Evolutionary conservation across 1,140 invertebrate species (phyloP), one percentile per base, ranked within the genome.

Genomic region (Vanessa atalanta): DNA sequence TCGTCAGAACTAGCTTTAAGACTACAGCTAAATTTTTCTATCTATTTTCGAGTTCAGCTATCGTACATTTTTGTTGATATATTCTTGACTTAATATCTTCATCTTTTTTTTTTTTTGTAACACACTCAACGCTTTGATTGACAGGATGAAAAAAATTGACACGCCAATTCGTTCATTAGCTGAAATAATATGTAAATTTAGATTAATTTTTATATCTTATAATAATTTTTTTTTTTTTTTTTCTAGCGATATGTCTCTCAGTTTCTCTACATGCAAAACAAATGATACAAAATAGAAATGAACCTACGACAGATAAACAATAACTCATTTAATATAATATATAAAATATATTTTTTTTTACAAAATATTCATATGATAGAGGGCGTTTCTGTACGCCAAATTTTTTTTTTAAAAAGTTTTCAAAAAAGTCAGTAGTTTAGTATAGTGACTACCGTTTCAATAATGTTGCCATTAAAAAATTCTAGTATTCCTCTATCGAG

Each of bases 241-340:
- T 78, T 85, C 88, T 89, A 88, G 82, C 86, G 87, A 88, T 90
- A 90, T 88, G 88, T 90, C 75, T 90, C 83, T 83, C 83, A 85
- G 85, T 80, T 87, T 83, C 69, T 78, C 84, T 87, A 88, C 82
- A 85, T 85, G 86, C 86, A 61, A 69, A 85, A 87, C 82, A 77
- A 70, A 81, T 80, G 79, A 83, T 71, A 84, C 83, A 81, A 81
- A 86, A 82, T 81, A 79, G 79, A 84, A 82, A 82, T 65, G 79
- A 85, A 85, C 77, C 83, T 85, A 88, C 82, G 77, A 80, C 77
- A 84, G 79, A 73, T 76, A 85, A 86, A 84, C 69, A 72, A 86
- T 81, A 85, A 79, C 75, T 77, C 73, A 43, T 69, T 85, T 67
- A 87, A 86, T 88, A 88, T 83, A 89, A 89, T 85, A 83, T 89